Conservation (phyloP, 2,888 invertebrate genomes). For the Azorinus chamasolen region DNA sequence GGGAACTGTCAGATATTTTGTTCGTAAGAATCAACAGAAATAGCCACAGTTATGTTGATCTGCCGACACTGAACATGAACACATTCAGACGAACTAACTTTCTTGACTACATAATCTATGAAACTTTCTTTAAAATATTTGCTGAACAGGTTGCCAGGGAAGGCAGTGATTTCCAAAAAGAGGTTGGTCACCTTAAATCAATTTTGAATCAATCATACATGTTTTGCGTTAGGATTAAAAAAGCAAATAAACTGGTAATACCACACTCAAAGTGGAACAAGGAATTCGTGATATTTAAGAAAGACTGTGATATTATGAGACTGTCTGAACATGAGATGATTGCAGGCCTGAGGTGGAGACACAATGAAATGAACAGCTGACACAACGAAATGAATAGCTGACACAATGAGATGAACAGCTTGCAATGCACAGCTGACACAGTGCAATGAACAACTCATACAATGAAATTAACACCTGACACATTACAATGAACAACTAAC, state of each 20-base stretch:
- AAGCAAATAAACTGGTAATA: constrained; percentile 5
- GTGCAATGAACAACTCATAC: no score
- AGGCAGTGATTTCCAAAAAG: constrained; percentile 24
- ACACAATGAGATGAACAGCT: no score
- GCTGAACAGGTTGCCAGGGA: constrained; percentile 7
- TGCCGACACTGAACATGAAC: constrained; percentile 6
- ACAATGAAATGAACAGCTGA: constrained; percentile 1
- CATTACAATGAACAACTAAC: no score
- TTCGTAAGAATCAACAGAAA: constrained; percentile 36
- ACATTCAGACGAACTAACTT: constrained; percentile 35
- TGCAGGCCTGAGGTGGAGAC: constrained; percentile 8
- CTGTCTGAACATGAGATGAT: constrained; percentile 30
- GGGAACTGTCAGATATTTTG: constrained; percentile 39
- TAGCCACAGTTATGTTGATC: constrained; percentile 7
- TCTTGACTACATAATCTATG: constrained; percentile 46
- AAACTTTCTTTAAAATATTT: constrained; percentile 28
- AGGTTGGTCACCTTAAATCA: constrained; percentile 35
- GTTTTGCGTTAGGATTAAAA: constrained; percentile 16
- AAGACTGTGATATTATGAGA: constrained; percentile 47
- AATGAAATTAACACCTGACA: no score
- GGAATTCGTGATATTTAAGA: constrained; percentile 9
- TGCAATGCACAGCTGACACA: no score
- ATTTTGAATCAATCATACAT: constrained; percentile 6
- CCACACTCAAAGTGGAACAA: constrained; percentile 25
- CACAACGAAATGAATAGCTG: no score